Base-by-base conservation (phyloP, 2,888 invertebrate genomes). In the Eristalinus sepulchralis region DNA sequence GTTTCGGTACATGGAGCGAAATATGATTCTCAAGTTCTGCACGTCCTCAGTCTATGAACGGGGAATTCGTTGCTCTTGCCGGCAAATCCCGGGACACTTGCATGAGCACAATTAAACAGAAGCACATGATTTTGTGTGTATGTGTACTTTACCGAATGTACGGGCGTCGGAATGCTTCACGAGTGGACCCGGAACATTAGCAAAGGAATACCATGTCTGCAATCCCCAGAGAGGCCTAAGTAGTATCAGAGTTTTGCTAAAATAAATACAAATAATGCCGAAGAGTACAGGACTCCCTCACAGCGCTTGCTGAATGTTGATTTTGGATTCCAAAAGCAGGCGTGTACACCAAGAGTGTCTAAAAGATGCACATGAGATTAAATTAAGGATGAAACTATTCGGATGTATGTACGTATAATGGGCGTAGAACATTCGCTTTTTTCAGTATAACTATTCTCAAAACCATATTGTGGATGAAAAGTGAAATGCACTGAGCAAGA, bases 1-100 rank as follows among this genome's bases (percentile, higher is more conserved):
- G 36, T 36, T 75, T 64, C 31, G 64, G 36, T 64, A 57, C 36
- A 31, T 20, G 24, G 47, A 47, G 47, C 60, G 31, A 66, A 59
- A 39, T 34, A 31, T 55, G 62, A 27, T 68, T 67, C 47, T 24
- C 31, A 67, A 68, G 60, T 76, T 34, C 33, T 67, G 59, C 76
- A 76, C 76, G 76, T 76, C 33, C 47, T 60, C 67, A 67, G 67
- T 66, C 67, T 67, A 55, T 36, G 68, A 77, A 55, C 62, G 34
- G 68, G 68, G 77, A 77, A 77, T 77, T 77, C 63, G 59, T 55
- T 68, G 62, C 36, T 55, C 68, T 63, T 68, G 62, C 68, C 63
- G 5, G 24, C 36, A 68, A 63, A 63, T 77, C 77, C 77, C 68
- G 20, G 62, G 77, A 36, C 36, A 67, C 62, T 77, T 77, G 77